Evolutionary conservation across 2,888 invertebrate genomes (phyloP), one percentile per base, ranked within the genome.

Genomic region (Prenolepis imparis): DNA sequence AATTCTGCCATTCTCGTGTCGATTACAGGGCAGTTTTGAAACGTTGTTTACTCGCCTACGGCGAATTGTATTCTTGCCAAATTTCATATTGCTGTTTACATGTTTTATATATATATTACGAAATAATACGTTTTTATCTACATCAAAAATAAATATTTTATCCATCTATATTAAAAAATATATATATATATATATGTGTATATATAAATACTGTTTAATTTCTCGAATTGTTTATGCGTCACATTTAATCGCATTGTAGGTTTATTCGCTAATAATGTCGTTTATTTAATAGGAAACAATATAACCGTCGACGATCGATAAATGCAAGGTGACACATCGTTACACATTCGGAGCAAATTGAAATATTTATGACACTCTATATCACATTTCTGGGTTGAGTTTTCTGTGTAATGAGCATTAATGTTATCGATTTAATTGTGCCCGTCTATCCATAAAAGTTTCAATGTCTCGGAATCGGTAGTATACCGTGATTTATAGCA

Each of bases 1-100:
- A 70, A 78, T 78, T 78, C 70, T 78, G 59, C 68, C 78, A 78
- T 78, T 78, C 78, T 78, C 78, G 78, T 78, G 78, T 78, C 78
- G 78, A 78, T 78, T 78, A 70, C 70, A 67, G 77, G 55, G 28
- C 57, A 77, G 24, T 68, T 70, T 78, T 70, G 70, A 52, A 52
- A 70, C 78, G 78, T 78, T 78, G 78, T 78, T 78, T 78, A 70
- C 28, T 39, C 70, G 44, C 78, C 70, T 44, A 32, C 59, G 21
- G 78, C 70, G 70, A 70, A 78, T 59, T 59, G 70, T 70, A 78
- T 59, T 70, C 59, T 59, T 48, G 78, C 44, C 59, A 44, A 68
- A 36, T 70, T 59, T 59, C 44, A 59, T 59, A 24, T 36, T 15
- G 28, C 28, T 67, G 48, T 67, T 44, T 67, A 48, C 48, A 48